Evolutionary conservation across 2,113 vertebrate species (phyloP), one percentile per base, ranked within the genome.

Genomic region (Hyperopisus bebe): DNA sequence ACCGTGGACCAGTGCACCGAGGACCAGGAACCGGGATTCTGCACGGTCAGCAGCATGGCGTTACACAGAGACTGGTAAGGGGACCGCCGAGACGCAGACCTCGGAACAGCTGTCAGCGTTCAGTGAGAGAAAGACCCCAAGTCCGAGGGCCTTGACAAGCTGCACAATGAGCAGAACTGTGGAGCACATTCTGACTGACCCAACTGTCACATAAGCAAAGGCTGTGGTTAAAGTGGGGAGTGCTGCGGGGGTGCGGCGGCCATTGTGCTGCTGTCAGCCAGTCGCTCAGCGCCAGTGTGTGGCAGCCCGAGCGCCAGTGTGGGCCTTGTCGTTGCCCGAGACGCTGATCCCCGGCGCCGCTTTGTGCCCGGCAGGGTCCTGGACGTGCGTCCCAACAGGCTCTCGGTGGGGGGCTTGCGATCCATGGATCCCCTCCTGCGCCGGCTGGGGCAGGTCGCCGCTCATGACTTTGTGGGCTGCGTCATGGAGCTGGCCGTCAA

Each of bases 401-500:
- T 98, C 90, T 98, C 97, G 1, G 97, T 99, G 19, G 98, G 98
- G 42, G 98, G 98, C 10, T 96, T 99, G 92, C 94, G 95, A 90
- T 97, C 97, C 0, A 89, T 99, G 55, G 97, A 98, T 50, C 96
- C 97, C 9, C 92, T 99, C 93, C 96, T 99, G 90, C 98, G 97
- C 92, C 96, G 98, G 31, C 96, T 93, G 91, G 97, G 97, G 88
- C 98, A 99, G 82, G 96, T 99, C 92, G 95, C 97, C 93, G 97
- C 97, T 88, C 98, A 99, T 27, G 98, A 99, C 93, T 99, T 99
- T 89, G 96, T 99, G 1, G 98, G 98, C 91, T 99, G 98, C 92
- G 97, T 99, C 95, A 99, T 99, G 98, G 98, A 99, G 94, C 97
- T 99, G 55, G 97, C 98, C 27, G 97, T 99, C 92, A 99, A 99